phyloP scores from a whole-genome alignment of 1,140 invertebrate genomes.

The Pygmarrhopalites habei region DNA sequence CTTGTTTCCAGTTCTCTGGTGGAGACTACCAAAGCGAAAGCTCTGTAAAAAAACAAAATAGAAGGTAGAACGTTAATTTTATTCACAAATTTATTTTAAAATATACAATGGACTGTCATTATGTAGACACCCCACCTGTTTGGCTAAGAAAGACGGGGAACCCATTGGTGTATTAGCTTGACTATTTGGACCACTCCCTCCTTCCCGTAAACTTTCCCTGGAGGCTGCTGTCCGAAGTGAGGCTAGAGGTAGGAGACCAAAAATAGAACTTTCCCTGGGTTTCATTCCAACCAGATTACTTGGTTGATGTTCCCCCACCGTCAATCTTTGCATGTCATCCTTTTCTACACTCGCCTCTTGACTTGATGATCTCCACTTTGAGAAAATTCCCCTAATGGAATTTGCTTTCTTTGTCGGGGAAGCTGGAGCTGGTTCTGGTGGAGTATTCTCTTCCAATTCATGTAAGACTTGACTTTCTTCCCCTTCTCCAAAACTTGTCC shows the following conservation, averaged over 20 bases:
- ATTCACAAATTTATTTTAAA: not conserved
- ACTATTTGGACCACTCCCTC: constrained; percentile 38
- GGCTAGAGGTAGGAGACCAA: constrained; percentile 43
- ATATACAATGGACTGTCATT: too few relatives aligned
- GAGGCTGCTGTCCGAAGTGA: constrained; percentile 41
- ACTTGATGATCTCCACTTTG: constrained; percentile 39
- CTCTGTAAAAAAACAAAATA: constrained; percentile 15
- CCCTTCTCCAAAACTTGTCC: constrained; percentile 27
- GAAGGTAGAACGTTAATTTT: not conserved
- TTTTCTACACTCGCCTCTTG: constrained; percentile 41
- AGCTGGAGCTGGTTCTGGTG: constrained; percentile 11
- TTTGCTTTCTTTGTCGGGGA: constrained; percentile 33
- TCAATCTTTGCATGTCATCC: constrained; percentile 35
- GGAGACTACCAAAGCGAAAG: constrained; percentile 38
- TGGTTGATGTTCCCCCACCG: not conserved
- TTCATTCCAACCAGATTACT: constrained; percentile 1
- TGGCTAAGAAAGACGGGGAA: constrained; percentile 40
- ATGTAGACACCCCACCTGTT: constrained; percentile 34
- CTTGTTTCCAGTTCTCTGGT: constrained; percentile 25
- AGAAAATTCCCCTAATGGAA: constrained; percentile 37
- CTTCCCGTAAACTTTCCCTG: constrained; percentile 41
- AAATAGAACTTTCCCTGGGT: constrained; percentile 39
- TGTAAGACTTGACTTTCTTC: constrained; percentile 35
- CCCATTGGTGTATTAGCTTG: constrained; percentile 38
- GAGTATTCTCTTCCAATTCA: constrained; percentile 33